Conservation (phyloP, 1,140 invertebrate species). For the Anastatus disparis region DNA sequence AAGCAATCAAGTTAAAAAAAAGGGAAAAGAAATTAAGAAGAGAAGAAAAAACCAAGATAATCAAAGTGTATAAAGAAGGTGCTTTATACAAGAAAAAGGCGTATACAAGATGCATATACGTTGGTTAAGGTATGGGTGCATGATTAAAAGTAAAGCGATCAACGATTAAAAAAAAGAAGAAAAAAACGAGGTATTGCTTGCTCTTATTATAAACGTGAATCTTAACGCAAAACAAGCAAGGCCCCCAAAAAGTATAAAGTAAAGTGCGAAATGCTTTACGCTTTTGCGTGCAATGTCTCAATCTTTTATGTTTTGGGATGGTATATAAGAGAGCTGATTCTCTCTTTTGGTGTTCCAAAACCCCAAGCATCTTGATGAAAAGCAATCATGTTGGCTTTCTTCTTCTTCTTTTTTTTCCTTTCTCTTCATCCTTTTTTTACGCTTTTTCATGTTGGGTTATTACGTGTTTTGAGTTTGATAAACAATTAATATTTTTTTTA, state of each 20-base stretch:
- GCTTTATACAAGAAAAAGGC: not conserved
- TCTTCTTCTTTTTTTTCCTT: no score
- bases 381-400: not conserved
- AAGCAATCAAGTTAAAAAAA: not conserved
- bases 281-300: constrained; percentile 25
- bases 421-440: no score
- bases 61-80: not conserved
- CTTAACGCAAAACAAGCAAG: no score
- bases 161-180: constrained; percentile 9
- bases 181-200: no score
- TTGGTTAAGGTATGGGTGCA: no score
- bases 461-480: no score
- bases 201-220: no score
- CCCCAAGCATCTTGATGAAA: not conserved
- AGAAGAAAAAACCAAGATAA: not conserved
- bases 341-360: not conserved
- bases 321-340: not conserved
- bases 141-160: constrained; percentile 31
- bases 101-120: no score
- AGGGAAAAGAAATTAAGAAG: not conserved
- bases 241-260: no score
- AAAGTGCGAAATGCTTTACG: no score
- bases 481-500: no score
- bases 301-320: not conserved
- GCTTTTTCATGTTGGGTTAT: no score